Conservation (phyloP, 2,888 invertebrate species). For the Plebejus argus region DNA sequence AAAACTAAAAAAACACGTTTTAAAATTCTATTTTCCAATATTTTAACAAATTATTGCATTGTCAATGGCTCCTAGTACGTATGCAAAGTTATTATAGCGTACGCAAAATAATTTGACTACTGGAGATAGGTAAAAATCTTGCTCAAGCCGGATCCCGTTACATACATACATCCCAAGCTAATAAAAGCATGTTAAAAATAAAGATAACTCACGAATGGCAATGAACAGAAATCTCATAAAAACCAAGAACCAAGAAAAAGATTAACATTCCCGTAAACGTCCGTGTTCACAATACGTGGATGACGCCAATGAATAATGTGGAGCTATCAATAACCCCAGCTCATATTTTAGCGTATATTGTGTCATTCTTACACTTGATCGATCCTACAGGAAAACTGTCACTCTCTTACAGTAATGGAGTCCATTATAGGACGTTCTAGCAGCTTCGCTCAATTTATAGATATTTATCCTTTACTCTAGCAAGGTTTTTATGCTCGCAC, state of each 20-base stretch:
- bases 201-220: not conserved
- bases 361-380: not conserved
- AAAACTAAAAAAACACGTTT: too few relatives aligned
- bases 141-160: too few relatives aligned
- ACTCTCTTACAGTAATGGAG: constrained; percentile 3
- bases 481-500: too few relatives aligned
- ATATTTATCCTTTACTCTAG: too few relatives aligned
- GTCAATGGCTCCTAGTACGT: too few relatives aligned
- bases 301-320: not conserved
- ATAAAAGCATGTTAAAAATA: too few relatives aligned
- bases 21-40: too few relatives aligned
- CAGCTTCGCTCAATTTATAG: not conserved
- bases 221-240: not conserved
- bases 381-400: not conserved
- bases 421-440: not conserved
- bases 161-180: too few relatives aligned
- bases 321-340: constrained; percentile 12
- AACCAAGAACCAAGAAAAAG: not conserved
- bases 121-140: too few relatives aligned
- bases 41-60: too few relatives aligned
- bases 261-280: not conserved
- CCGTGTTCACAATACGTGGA: not conserved
- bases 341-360: constrained; percentile 9
- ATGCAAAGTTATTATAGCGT: too few relatives aligned
- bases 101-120: too few relatives aligned